Percentiles rank a stretch among this genome's conserved stretches.
Conservation (phyloP, 2,113 vertebrate species). For the Nettapus auritus region DNA sequence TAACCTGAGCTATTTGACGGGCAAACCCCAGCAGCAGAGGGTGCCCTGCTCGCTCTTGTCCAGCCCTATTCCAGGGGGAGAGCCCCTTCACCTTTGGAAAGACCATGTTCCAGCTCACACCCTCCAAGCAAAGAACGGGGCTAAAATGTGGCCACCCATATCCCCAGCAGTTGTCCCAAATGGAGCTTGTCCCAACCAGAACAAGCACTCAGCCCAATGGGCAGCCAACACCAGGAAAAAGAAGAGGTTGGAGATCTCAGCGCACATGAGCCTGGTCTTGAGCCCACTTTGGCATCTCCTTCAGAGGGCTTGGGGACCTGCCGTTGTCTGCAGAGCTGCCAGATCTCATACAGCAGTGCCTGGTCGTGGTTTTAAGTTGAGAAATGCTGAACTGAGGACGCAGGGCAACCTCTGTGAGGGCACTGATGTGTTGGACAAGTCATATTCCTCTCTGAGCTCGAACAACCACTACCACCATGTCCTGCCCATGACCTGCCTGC, state of each 20-base stretch:
- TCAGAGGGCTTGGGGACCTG: background rate
- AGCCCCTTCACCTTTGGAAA: background rate
- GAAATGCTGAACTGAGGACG: background rate
- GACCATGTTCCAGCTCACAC: background rate
- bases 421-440: background rate
- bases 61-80: background rate
- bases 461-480: too few relatives aligned
- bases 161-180: background rate
- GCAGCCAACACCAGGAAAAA: background rate
- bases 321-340: background rate
- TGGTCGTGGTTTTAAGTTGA: background rate
- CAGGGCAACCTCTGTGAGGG: background rate
- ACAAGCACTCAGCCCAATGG: background rate
- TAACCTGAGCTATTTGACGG: background rate
- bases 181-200: background rate
- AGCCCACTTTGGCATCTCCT: background rate
- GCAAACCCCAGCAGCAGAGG: background rate
- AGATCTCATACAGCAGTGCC: background rate
- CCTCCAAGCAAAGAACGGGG: background rate
- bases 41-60: background rate
- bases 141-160: background rate
- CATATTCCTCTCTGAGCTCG: background rate
- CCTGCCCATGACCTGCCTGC: background rate
- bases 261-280: accelerated
- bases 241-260: background rate